A percentile compares a stretch with the other conserved stretches of the same genome.
These are phyloP conservation scores for Zelostemma sp. DNA, from an alignment of 1,140 invertebrate species.

Conservation along the genomic window DNA sequence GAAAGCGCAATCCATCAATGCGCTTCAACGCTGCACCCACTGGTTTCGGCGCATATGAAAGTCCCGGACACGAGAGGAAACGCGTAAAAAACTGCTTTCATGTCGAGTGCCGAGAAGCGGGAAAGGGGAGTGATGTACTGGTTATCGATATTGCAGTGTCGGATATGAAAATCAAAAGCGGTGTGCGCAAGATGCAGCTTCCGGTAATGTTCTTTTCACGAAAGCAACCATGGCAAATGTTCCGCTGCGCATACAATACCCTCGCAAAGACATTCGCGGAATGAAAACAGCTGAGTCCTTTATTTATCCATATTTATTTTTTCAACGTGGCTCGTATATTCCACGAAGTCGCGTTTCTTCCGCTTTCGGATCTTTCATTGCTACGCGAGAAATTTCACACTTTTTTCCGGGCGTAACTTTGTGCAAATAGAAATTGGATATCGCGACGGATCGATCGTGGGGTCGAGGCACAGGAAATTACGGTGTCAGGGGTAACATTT, in stretches of 20 bases:
- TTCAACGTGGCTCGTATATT: no score
- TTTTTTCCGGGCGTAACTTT: constrained; percentile 3
- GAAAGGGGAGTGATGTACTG: constrained; percentile 5
- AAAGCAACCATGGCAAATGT: constrained; percentile 2
- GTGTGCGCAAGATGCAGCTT: not conserved
- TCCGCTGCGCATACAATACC: not conserved
- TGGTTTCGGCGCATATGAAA: not conserved
- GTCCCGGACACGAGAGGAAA: not conserved
- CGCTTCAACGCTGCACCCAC: no score
- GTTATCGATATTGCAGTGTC: constrained; percentile 13
- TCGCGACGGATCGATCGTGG: not conserved
- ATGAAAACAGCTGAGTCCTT: not conserved
- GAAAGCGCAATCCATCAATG: no score
- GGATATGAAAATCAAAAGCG: constrained; percentile 17
- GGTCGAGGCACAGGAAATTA: constrained; percentile 7
- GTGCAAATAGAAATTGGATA: constrained; percentile 2
- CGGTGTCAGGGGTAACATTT: not conserved
- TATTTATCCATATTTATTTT: not conserved
- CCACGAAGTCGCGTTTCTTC: no score
- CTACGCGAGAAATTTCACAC: no score
- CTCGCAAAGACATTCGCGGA: not conserved
- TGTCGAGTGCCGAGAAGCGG: not conserved
- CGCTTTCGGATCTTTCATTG: no score
- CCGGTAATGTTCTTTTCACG: constrained; percentile 8
- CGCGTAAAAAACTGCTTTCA: not conserved